phyloP scores from a whole-genome alignment of 2,888 invertebrate genomes.

The Candidula unifasciata region DNA sequence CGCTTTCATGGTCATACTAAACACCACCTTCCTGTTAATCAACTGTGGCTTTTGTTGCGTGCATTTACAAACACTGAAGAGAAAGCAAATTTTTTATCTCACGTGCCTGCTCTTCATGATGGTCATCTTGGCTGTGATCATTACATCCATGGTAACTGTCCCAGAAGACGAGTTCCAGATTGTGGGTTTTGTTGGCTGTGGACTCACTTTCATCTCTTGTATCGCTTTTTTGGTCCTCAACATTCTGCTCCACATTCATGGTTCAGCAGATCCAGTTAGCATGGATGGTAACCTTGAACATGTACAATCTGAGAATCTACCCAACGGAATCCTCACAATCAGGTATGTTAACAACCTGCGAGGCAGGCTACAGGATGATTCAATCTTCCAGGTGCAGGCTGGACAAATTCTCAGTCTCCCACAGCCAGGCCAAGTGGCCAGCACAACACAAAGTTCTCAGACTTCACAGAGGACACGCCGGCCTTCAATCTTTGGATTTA shows the following conservation, averaged over 20 bases:
- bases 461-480: neutral
- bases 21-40: neutral
- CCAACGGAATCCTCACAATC: neutral
- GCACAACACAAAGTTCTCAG: neutral
- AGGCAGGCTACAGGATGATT: neutral
- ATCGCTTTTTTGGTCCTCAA: neutral
- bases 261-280: neutral
- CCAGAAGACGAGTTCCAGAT: neutral
- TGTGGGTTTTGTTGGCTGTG: neutral
- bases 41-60: conserved; percentile 22
- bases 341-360: neutral
- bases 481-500: neutral
- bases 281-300: neutral
- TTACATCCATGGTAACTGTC: neutral
- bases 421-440: neutral
- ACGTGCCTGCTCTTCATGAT: neutral
- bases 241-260: neutral
- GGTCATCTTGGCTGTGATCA: neutral
- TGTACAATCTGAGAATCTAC: neutral
- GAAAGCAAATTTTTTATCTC: neutral
- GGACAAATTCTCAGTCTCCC: conserved; percentile 6
- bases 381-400: neutral
- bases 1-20: neutral
- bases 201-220: neutral
- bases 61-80: neutral